Base-by-base conservation (phyloP, 1,140 invertebrate genomes). In the Papilio xuthus region DNA sequence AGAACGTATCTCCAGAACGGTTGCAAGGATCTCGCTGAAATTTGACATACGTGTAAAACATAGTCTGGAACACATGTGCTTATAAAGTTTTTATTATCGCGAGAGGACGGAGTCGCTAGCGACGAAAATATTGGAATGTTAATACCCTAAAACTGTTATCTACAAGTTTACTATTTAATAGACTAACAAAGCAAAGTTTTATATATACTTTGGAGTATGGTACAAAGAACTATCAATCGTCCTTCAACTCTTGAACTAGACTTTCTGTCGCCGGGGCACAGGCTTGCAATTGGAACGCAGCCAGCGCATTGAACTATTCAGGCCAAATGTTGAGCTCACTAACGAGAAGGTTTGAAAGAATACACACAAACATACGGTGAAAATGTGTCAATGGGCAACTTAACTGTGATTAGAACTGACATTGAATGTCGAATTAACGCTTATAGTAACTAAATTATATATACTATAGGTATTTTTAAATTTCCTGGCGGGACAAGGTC, bases 311-410 rank as follows among this genome's bases (percentile, higher is more conserved):
- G 60, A 32, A 67, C 26, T 28, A 63, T 67, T 28, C 60, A 67
- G 60, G 60, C 26, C 60, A 13, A 67, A 67, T 28, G 44, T 47
- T 47, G 2, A 28, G 12, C 26, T 13, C 23, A 15, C 60, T 67
- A 67, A 67, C 26, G 60, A 67, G 13, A 23, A 23, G 9, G 8
- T 13, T 60, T 60, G 20, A 67, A 15, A 23, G 1, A 32, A 7
- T 67, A 6, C 23, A 67, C 32, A 63, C 23, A 63, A 32, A 67
- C 13, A 67, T 18, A 67, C 28, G 60, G 26, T 67, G 26, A 12
- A 67, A 67, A 67, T 67, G 60, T 67, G 60, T 32, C 60, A 67
- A 67, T 67, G 26, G 26, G 23, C 56, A 60, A 60, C 60, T 67
- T 28, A 67, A 67, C 23, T 15, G 60, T 53, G 13, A 28, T 26